Evolutionary conservation across 2,888 invertebrate species (phyloP), one percentile per base, ranked within the genome.

Genomic region (Physocephala rufipes): DNA sequence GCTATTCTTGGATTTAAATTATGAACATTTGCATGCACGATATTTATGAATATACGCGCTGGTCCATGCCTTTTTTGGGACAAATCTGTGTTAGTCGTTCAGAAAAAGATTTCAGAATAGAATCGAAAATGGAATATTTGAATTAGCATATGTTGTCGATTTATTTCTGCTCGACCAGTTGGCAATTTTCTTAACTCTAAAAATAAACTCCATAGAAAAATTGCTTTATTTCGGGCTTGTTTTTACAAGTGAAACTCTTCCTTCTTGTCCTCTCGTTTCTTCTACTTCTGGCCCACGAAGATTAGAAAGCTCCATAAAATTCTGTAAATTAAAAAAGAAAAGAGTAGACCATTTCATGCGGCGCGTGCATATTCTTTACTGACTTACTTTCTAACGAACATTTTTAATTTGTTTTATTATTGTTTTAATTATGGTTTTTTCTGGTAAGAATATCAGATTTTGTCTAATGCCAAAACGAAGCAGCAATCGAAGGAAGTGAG

Each of bases 201-300:
- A 53, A 53, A 53, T 53, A 53, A 53, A 53, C 53, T n/a, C 53
- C 53, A 21, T 24, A 49, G 16, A 49, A 16, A n/a, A n/a, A n/a
- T n/a, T n/a, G n/a, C n/a, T n/a, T n/a, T 49, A 16, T 49, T n/a
- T 19, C 49, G 49, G 19, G 53, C n/a, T 53, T 53, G 36, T 36
- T 36, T 36, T 36, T 53, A 53, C 53, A 21, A 53, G 21, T 21
- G 53, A 53, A 53, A 21, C 19, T 24, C 21, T 36, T 36, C 9
- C 36, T 9, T 4, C 4, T 36, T 9, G 4, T 9, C 36, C 36
- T 9, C 4, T 36, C 36, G 4, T 9, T 36, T 9, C 36, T 4
- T 36, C 36, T 9, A 9, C 9, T 9, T 9, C 9, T 36, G 5
- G 36, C n/a, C n/a, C n/a, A n/a, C n/a, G n/a, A n/a, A n/a, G n/a